These are phyloP conservation scores for Fragum sueziense DNA, from an alignment of 2,888 invertebrate species.

Conservation along the genomic window DNA sequence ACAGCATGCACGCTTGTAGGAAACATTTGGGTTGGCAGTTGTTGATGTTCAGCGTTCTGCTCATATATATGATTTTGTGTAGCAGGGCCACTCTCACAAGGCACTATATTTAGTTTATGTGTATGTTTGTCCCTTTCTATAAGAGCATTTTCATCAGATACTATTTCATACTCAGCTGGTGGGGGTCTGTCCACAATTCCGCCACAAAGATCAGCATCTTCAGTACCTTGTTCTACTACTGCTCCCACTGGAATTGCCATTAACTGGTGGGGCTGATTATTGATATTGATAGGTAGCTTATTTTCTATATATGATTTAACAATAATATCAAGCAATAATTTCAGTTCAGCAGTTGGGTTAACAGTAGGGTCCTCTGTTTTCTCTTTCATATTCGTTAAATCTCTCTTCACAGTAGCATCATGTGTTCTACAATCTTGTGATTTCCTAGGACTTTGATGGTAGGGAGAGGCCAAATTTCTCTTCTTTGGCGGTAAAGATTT, in stretches of 20 bases:
- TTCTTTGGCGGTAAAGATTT: no score
- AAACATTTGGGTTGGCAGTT: not conserved
- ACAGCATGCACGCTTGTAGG: not conserved
- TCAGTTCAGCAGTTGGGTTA: no score
- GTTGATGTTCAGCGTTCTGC: not conserved
- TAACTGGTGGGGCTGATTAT: not conserved
- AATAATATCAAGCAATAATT: no score
- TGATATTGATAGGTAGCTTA: not conserved
- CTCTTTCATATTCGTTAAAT: no score
- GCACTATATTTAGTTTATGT: not conserved
- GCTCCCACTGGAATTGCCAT: not conserved
- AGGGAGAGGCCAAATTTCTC: no score
- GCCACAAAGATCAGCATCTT: not conserved
- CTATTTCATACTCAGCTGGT: not conserved
- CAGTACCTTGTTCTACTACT: not conserved
- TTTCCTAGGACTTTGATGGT: no score
- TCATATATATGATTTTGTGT: not conserved
- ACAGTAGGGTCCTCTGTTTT: no score
- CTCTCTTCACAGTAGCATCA: no score
- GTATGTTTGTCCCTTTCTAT: no score
- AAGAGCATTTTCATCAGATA: no score
- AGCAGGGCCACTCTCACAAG: not conserved
- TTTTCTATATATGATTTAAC: not conserved
- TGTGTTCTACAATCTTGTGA: no score
- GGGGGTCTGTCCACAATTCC: not conserved